phyloP scores from a whole-genome alignment of 2,797 vertebrate genomes.

The Lacerta agilis region DNA sequence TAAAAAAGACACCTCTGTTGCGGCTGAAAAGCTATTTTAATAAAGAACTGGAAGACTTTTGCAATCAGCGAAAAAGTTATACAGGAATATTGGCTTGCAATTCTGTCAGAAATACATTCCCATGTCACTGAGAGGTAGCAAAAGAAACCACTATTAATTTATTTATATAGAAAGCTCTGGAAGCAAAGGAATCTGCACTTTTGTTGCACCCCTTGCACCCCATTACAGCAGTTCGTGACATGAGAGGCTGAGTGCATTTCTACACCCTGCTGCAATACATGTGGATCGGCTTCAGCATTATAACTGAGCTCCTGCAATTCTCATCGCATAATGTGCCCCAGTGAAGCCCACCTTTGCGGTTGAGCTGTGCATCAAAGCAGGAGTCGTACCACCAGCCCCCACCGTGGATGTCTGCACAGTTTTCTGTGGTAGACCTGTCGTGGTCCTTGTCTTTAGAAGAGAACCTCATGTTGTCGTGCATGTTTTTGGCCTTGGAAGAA shows the following conservation, averaged over 20 bases:
- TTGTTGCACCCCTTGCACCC: neutral
- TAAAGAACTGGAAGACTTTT: neutral
- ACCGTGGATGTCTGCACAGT: constrained; percentile 30
- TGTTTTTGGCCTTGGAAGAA: constrained; percentile 23
- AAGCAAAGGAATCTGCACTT: neutral
- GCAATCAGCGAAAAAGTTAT: neutral
- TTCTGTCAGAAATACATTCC: constrained; percentile 1
- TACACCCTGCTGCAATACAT: constrained; percentile 58
- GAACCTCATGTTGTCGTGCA: constrained; percentile 50
- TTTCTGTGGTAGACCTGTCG: constrained; percentile 30
- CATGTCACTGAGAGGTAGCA: neutral
- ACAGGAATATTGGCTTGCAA: neutral
- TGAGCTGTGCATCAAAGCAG: constrained; percentile 48
- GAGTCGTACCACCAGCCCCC: constrained; percentile 46
- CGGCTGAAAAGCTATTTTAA: constrained; percentile 19
- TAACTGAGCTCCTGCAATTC: constrained; percentile 13
- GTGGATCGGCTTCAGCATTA: constrained; percentile 45
- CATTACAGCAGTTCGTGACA: neutral
- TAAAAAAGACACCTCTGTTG: neutral
- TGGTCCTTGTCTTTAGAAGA: constrained; percentile 19
- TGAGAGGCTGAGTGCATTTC: neutral
- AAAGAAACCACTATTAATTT: neutral
- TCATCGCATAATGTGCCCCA: constrained; percentile 42
- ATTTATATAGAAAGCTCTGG: neutral
- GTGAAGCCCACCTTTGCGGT: constrained; percentile 27